Percentiles rank a stretch among this genome's conserved stretches.
These are phyloP conservation scores for Phortica okadai DNA, from an alignment of 2,888 invertebrate species.

Conservation along the genomic window DNA sequence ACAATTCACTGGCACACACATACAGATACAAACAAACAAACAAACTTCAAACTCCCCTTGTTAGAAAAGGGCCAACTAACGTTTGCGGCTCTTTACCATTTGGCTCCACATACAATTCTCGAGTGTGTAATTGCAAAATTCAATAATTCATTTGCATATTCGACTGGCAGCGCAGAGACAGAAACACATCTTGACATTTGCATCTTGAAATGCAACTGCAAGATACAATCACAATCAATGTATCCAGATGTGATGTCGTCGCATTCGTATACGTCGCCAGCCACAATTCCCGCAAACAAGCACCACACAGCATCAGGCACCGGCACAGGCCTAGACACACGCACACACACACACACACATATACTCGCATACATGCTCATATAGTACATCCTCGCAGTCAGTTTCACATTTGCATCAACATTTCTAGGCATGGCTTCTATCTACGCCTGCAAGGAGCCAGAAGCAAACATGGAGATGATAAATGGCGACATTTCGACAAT, in stretches of 20 bases:
- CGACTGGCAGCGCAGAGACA: conserved; percentile 51
- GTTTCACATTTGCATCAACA: conserved; percentile 16
- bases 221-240: conserved; percentile 72
- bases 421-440: conserved; percentile 20
- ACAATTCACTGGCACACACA: conserved; percentile 30
- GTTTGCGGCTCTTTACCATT: conserved; percentile 5
- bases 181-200: conserved; percentile 66
- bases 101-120: conserved; percentile 47
- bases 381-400: conserved; percentile 9
- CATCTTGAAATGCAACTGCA: conserved; percentile 74
- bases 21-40: no score
- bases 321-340: conserved; percentile 19
- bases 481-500: conserved; percentile 70
- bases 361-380: not conserved
- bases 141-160: conserved; percentile 65
- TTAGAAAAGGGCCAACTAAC: not conserved
- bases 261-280: conserved; percentile 42
- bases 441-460: conserved; percentile 23
- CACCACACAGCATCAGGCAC: conserved; percentile 42
- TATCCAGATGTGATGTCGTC: conserved; percentile 58
- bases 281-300: conserved; percentile 44
- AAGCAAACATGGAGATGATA: conserved; percentile 65
- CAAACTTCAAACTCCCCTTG: no score
- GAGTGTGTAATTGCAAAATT: conserved; percentile 59
- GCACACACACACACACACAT: not conserved